Conservation (phyloP, 2,797 vertebrate genomes). For the Microctenopoma steveboyesi region DNA sequence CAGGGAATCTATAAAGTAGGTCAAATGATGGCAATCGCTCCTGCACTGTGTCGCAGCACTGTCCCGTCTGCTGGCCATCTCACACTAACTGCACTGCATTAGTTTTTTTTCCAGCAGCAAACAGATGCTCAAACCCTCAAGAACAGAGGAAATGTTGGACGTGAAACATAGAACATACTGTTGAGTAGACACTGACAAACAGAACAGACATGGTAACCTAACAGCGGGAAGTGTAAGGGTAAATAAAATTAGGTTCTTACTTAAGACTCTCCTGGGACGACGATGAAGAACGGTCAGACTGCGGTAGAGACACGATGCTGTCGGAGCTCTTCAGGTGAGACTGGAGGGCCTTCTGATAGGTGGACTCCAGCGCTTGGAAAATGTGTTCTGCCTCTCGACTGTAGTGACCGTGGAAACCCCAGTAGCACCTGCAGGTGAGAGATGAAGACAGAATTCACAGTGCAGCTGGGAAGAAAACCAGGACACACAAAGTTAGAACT, state of each 20-base stretch:
- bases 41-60: background rate
- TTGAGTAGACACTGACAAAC: background rate
- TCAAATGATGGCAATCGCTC: constrained; percentile 22
- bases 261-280: constrained; percentile 99
- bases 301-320: constrained; percentile 94
- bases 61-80: background rate
- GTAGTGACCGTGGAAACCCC: constrained; percentile 97
- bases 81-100: constrained; percentile 40
- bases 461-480: too few species aligned
- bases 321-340: constrained; percentile 96
- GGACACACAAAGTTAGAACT: background rate
- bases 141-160: background rate
- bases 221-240: background rate
- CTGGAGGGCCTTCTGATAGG: constrained; percentile 97
- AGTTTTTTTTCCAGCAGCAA: constrained; percentile 25
- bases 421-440: constrained; percentile 88
- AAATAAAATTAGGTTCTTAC: constrained; percentile 77
- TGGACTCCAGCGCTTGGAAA: constrained; percentile 93
- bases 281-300: constrained; percentile 96
- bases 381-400: constrained; percentile 94
- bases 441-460: background rate
- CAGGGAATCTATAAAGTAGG: constrained; percentile 37
- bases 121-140: background rate
- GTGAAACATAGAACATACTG: background rate
- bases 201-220: background rate